phyloP scores from a whole-genome alignment of 2,113 vertebrate genomes.

The Trichomycterus rosablanca region DNA sequence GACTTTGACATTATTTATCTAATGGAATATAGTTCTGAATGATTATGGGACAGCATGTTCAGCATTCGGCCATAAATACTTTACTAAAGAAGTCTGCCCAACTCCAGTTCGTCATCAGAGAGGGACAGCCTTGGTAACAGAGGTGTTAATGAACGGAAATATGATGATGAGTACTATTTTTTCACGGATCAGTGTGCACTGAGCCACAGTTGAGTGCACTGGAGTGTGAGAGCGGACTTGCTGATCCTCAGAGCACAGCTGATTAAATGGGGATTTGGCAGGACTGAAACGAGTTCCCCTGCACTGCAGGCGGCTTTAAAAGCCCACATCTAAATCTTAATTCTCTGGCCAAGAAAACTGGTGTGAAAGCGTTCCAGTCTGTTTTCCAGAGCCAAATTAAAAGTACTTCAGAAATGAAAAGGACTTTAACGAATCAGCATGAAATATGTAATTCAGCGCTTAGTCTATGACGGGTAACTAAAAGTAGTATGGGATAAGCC shows the following conservation, averaged over 20 bases:
- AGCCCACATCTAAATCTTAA: conserved; percentile 18
- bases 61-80: too few relatives aligned
- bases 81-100: too few relatives aligned
- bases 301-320: conserved; percentile 11
- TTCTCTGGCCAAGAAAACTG: conserved; percentile 4
- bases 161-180: too few relatives aligned
- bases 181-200: neutral
- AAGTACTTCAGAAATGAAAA: neutral
- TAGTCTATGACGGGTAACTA: neutral
- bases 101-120: too few relatives aligned
- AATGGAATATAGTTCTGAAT: too few relatives aligned
- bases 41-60: too few relatives aligned
- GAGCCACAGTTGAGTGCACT: conserved; percentile 4
- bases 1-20: too few relatives aligned
- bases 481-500: too few relatives aligned
- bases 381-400: neutral
- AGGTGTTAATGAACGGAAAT: too few relatives aligned
- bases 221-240: conserved; percentile 17
- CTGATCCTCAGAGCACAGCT: conserved; percentile 37
- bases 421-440: neutral
- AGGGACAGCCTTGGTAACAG: too few relatives aligned
- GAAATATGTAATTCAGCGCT: too few relatives aligned
- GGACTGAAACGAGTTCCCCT: conserved; percentile 18
- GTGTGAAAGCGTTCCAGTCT: conserved; percentile 1
- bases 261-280: conserved; percentile 43